Evolutionary conservation across 2,797 vertebrate genomes (phyloP).

Genomic region (Melopsittacus undulatus): DNA sequence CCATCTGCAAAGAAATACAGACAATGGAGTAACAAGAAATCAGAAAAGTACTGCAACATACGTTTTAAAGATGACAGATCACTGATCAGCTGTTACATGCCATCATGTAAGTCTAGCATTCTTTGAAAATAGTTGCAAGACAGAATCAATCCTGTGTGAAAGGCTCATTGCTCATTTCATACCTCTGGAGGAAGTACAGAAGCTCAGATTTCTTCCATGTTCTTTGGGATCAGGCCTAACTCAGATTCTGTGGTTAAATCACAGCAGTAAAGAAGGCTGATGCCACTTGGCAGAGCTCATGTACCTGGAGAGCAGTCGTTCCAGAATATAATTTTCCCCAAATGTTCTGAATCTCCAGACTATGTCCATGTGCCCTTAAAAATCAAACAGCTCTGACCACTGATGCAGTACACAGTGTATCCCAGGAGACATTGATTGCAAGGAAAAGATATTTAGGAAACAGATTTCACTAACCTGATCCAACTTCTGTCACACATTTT

Average conservation of each 20-base stretch:
- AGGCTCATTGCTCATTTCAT: neutral
- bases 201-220: neutral
- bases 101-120: neutral
- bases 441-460: neutral
- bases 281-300: neutral
- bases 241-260: neutral
- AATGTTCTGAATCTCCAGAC: neutral
- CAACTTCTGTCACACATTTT: neutral
- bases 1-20: conserved; percentile 75
- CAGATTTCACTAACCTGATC: neutral
- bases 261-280: neutral
- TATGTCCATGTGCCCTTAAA: neutral
- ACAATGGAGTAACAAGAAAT: neutral
- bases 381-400: neutral
- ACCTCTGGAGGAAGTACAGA: neutral
- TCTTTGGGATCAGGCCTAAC: neutral
- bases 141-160: neutral
- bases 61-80: neutral
- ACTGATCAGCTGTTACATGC: neutral
- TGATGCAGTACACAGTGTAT: neutral
- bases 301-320: neutral
- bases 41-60: neutral
- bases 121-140: neutral
- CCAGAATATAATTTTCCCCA: neutral
- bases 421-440: neutral